These are phyloP conservation scores for Ptychobarbus kaznakovi DNA, from an alignment of 2,797 vertebrate species.

Conservation along the genomic window DNA sequence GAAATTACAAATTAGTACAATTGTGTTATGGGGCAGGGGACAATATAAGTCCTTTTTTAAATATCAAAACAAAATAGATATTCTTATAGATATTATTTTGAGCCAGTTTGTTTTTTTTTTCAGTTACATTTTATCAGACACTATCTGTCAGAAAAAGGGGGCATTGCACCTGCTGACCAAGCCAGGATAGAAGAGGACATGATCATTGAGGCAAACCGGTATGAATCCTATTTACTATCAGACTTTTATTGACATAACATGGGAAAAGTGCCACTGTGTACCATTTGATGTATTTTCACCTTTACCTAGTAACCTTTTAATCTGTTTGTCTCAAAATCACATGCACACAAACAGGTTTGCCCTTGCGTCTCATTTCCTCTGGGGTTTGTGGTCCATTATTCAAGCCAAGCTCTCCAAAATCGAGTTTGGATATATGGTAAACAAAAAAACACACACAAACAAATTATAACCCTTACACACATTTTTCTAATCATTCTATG, in stretches of 20 bases:
- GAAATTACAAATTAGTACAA: neutral
- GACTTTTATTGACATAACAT: neutral
- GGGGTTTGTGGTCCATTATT: slow-evolving; percentile 95
- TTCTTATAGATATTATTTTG: neutral
- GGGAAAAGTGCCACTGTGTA: neutral
- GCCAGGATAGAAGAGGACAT: slow-evolving; percentile 80
- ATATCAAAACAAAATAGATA: neutral
- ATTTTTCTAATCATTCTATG: neutral
- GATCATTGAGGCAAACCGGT: slow-evolving; percentile 88
- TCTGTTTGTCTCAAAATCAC: neutral
- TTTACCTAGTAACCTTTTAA: slow-evolving; percentile 5
- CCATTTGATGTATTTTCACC: neutral
- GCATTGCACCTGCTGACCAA: slow-evolving; percentile 69
- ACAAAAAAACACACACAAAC: slow-evolving; percentile 35
- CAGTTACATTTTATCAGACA: slow-evolving; percentile 88
- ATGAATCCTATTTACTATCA: slow-evolving; percentile 30
- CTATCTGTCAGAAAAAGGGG: slow-evolving; percentile 82
- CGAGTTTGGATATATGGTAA: slow-evolving; percentile 95
- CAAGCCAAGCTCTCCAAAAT: slow-evolving; percentile 95
- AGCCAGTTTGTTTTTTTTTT: slow-evolving; percentile 44
- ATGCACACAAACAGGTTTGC: slow-evolving; percentile 78
- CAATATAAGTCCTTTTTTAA: neutral
- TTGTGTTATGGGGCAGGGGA: neutral
- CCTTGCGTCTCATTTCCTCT: slow-evolving; percentile 93
- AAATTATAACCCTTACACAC: neutral